Evolutionary conservation across 2,888 invertebrate species (phyloP), one percentile per base, ranked within the genome.

Genomic region (Drosophila sordidula): DNA sequence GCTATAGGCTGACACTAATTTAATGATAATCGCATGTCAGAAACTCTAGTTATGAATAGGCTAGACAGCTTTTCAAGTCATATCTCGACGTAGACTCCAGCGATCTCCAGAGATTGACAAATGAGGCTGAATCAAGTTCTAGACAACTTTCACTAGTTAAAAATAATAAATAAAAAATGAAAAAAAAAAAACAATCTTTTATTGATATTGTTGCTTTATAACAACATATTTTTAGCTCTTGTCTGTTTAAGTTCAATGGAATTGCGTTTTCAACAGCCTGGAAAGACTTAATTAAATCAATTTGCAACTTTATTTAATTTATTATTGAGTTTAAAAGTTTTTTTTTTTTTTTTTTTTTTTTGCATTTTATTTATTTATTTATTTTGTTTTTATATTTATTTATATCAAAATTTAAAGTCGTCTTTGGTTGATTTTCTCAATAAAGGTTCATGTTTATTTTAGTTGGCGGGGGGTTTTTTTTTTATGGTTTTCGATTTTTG

Each of bases 111-210:
- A n/a, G 29, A 29, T 42, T 41, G 49, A 39, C 18, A 45, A 56
- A 63, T 44, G 25, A 9, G 18, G 4, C 14, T 8, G 8, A 34
- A 39, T 62, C 51, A 41, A 16, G 14, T 63, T 59, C 36, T 49
- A 1, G 49, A 57, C 64, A 75, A 61, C 75, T 74, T 74, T 75
- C 38, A 50, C 59, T 74, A 25, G 34, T 6, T 57, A 12, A 6
- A 6, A 39, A 36, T 6, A 14, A 16, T n/a, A 22, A 14, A 26
- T 11, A 14, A 41, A 42, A 11, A 32, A n/a, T n/a, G n/a, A n/a
- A n/a, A n/a, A n/a, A 14, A 26, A n/a, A 14, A 41, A 42, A 11
- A 32, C 4, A 32, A 34, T 34, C 0, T 12, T 12, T 34, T 34
- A 29, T 29, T 9, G 29, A 9, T 29, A 9, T 29, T 26, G 26